These are phyloP conservation scores for Apamea epomidion DNA, from an alignment of 2,888 invertebrate species.

Conservation along the genomic window DNA sequence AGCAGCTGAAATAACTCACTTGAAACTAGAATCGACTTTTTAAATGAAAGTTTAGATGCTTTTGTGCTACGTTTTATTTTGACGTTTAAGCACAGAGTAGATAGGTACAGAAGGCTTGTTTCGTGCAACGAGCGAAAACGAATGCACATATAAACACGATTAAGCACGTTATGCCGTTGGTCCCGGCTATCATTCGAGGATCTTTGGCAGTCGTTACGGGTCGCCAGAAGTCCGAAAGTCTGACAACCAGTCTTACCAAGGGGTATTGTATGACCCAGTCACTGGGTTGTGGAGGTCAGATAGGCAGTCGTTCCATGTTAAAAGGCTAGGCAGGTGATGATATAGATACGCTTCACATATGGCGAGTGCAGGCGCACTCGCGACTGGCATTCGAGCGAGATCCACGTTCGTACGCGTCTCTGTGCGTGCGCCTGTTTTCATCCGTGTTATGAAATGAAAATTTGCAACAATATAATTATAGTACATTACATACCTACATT, in stretches of 20 bases:
- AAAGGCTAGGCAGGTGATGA: too few relatives aligned
- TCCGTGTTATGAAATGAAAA: background rate
- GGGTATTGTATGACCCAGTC: too few relatives aligned
- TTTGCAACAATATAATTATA: too few relatives aligned
- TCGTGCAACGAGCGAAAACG: background rate
- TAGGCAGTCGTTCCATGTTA: too few relatives aligned
- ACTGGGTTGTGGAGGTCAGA: too few relatives aligned
- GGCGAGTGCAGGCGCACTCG: background rate
- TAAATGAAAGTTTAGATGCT: conserved; percentile 19
- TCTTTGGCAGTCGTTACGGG: too few relatives aligned
- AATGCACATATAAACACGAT: too few relatives aligned
- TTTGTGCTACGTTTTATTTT: conserved; percentile 28
- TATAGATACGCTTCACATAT: background rate
- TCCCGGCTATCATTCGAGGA: too few relatives aligned
- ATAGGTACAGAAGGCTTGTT: background rate
- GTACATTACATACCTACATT: too few relatives aligned
- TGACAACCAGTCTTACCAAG: too few relatives aligned
- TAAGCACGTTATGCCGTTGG: too few relatives aligned
- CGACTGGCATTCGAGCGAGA: background rate
- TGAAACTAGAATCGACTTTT: conserved; percentile 4
- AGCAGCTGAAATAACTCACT: conserved; percentile 24
- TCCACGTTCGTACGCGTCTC: background rate
- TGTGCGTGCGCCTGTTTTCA: background rate
- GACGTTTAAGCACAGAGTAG: background rate
- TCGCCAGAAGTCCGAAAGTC: too few relatives aligned